These are phyloP conservation scores for Alcis repandata DNA, from an alignment of 2,888 invertebrate species.

Conservation along the genomic window DNA sequence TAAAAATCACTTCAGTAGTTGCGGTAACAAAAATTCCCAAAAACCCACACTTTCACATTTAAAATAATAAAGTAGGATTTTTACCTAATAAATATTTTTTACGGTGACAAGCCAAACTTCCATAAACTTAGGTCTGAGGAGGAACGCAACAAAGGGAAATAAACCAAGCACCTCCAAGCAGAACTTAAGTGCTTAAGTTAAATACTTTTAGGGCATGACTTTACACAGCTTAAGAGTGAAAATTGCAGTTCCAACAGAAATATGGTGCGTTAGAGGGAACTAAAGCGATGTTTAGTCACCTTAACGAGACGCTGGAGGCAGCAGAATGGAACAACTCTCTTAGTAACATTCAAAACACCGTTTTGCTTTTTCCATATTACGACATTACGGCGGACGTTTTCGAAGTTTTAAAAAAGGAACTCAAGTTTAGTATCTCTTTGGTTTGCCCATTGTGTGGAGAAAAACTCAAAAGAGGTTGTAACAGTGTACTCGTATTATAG, in stretches of 20 bases:
- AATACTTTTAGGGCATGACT: slow-evolving; percentile 56
- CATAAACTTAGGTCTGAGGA: not conserved
- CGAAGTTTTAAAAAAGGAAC: slow-evolving; percentile 28
- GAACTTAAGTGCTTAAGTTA: slow-evolving; percentile 61
- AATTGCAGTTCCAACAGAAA: slow-evolving; percentile 62
- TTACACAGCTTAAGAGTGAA: slow-evolving; percentile 54
- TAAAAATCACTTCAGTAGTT: too few species aligned
- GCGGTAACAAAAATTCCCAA: too few species aligned
- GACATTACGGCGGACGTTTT: slow-evolving; percentile 37
- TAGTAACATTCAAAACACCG: slow-evolving; percentile 57
- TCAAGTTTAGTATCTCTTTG: slow-evolving; percentile 1
- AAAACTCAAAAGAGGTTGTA: not conserved
- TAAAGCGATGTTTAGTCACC: slow-evolving; percentile 65
- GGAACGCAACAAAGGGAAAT: slow-evolving; percentile 26
- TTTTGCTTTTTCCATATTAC: slow-evolving; percentile 55
- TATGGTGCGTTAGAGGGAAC: slow-evolving; percentile 63
- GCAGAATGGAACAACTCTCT: slow-evolving; percentile 55
- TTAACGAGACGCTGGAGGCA: slow-evolving; percentile 65
- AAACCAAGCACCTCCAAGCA: slow-evolving; percentile 48
- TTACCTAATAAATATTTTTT: too few species aligned
- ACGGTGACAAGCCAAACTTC: not conserved
- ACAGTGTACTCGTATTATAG: not conserved
- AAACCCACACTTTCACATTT: too few species aligned
- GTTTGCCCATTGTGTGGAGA: not conserved
- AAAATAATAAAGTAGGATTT: too few species aligned